Evolutionary conservation across 64 coral and sea anemone species (phyloP), one percentile per base, ranked within the genome.

Genomic region (Hydrozoanthus tunicans): DNA sequence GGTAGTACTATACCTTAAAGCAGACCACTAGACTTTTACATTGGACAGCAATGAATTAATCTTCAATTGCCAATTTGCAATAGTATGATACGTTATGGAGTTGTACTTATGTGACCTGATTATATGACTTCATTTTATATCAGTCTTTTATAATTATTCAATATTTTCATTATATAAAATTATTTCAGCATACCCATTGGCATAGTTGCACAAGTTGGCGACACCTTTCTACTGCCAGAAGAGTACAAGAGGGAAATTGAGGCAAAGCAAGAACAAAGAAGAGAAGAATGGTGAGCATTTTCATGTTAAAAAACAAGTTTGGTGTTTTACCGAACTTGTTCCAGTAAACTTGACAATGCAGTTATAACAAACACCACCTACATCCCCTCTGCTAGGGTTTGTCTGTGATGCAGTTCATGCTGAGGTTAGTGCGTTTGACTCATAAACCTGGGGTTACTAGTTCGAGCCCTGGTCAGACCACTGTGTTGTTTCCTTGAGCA

Each of bases 191-290:
- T 89, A 52, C 95, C 95, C 9, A 59, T 96, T 77, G 95, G 95
- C 11, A 53, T 96, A 78, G 71, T 91, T 72, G 91, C 95, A 81
- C 95, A 96, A 61, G 69, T 77, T 91, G 77, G 92, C 9, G 93
- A 91, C 86, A 91, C 92, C 15, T 86, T 93, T 89, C 82, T 93
- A 6, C 86, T 96, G 25, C 95, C 95, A 57, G 95, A 96, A 10
- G 92, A 96, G 67, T 96, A 96, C 80, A 96, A 89, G 59, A 84
- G 43, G 15, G 91, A 93, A 72, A 78, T 80, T 12, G 43, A 91
- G 9, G 70, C 93, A 86, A 32, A 91, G 12, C 68, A 71, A 90
- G 73, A 80, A 70, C 24, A 70, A 20, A 83, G 84, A 78, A 80
- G 60, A 56, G 56, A 73, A 73, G 77, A 89, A 64, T 93, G 92